phyloP scores from a whole-genome alignment of 1,140 invertebrate genomes.

The Gerris buenoi region DNA sequence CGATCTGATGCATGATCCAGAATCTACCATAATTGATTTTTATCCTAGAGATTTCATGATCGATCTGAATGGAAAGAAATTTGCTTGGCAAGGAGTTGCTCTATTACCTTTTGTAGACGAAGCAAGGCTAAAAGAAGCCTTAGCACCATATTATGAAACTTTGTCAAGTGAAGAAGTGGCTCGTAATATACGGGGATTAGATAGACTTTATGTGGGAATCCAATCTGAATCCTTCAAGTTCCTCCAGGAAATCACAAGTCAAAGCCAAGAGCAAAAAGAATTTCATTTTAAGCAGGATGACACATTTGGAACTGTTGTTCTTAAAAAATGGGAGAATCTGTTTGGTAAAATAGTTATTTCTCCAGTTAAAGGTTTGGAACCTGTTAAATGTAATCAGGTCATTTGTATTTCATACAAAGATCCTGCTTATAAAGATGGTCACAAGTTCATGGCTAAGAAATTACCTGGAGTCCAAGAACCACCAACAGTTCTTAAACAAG shows the following conservation, averaged over 20 bases:
- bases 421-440: neutral
- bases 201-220: conserved; percentile 34
- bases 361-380: neutral
- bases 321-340: neutral
- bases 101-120: conserved; percentile 97
- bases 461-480: neutral
- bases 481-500: neutral
- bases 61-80: conserved; percentile 98
- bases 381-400: neutral
- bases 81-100: conserved; percentile 98
- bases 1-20: conserved; percentile 81
- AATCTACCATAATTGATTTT: conserved; percentile 95
- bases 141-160: conserved; percentile 61
- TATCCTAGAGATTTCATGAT: conserved; percentile 98
- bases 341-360: neutral
- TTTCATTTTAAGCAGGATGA: neutral
- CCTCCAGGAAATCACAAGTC: neutral
- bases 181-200: conserved; percentile 41
- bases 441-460: neutral
- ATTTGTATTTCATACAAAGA: neutral
- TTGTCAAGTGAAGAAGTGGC: conserved; percentile 59
- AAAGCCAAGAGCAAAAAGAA: neutral
- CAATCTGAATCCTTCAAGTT: conserved; percentile 4
- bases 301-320: neutral
- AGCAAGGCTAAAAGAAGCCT: conserved; percentile 68